These are phyloP conservation scores for Lepidocolaptes lacrymiger DNA, from an alignment of 2,797 vertebrate genomes.

Conservation along the genomic window DNA sequence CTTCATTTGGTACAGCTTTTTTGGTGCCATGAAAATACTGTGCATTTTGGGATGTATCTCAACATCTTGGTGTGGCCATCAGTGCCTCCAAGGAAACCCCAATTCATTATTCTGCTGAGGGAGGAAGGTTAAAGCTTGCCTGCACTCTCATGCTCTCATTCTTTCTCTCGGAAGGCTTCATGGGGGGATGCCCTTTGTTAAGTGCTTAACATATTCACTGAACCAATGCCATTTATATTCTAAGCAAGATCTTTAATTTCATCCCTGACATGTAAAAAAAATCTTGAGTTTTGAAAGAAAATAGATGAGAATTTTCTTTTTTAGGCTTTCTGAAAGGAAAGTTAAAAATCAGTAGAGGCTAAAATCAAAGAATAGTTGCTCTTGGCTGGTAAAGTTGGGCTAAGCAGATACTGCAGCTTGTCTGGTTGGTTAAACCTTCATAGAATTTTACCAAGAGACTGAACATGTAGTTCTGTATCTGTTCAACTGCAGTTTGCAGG, in stretches of 20 bases:
- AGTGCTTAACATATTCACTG: conserved; percentile 8
- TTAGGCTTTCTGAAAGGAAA: background rate
- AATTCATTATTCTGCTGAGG: background rate
- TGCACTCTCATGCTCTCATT: background rate
- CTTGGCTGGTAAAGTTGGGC: background rate
- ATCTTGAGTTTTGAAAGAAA: background rate
- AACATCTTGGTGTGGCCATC: background rate
- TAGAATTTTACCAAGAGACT: background rate
- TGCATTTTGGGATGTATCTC: background rate
- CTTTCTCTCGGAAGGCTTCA: conserved; percentile 33
- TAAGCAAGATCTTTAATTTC: conserved; percentile 5
- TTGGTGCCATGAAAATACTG: background rate
- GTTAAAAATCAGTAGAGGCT: background rate
- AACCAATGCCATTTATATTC: conserved; percentile 41
- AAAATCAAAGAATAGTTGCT: background rate
- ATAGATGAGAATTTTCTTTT: background rate
- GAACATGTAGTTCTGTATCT: background rate
- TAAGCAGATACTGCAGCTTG: background rate
- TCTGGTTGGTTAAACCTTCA: background rate
- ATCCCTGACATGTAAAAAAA: background rate
- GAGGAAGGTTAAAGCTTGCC: conserved; percentile 28
- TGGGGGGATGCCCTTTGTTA: conserved; percentile 19
- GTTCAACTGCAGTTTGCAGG: background rate
- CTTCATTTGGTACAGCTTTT: background rate
- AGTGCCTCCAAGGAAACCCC: background rate